Conservation (phyloP, 2,888 invertebrate species). For the Liodrosophila aerea region DNA sequence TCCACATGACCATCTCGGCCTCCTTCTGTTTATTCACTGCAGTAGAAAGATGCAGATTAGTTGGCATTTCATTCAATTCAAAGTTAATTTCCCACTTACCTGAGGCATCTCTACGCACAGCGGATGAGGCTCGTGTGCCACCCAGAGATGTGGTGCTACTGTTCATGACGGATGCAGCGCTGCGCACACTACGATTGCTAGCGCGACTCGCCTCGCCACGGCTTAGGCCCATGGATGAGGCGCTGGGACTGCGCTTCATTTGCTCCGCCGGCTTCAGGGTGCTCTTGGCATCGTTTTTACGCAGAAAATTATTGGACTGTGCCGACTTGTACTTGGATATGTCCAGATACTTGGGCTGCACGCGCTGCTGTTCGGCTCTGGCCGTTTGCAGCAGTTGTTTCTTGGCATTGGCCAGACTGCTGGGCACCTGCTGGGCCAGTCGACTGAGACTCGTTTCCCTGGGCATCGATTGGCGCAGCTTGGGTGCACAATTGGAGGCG, state of each 20-base stretch:
- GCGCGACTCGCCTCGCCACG: slow-evolving; percentile 79
- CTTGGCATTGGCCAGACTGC: slow-evolving; percentile 81
- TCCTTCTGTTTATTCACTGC: slow-evolving; percentile 87
- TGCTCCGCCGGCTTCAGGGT: slow-evolving; percentile 77
- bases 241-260: slow-evolving; percentile 82
- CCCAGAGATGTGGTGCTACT: slow-evolving; percentile 74
- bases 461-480: slow-evolving; percentile 81
- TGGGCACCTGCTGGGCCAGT: slow-evolving; percentile 81
- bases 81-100: slow-evolving; percentile 50
- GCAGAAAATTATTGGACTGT: slow-evolving; percentile 83
- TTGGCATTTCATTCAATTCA: neutral
- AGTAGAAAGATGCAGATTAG: neutral
- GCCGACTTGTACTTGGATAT: slow-evolving; percentile 86
- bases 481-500: slow-evolving; percentile 45
- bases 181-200: slow-evolving; percentile 81
- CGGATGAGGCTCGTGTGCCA: slow-evolving; percentile 71
- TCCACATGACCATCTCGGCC: slow-evolving; percentile 96
- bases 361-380: slow-evolving; percentile 68
- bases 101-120: slow-evolving; percentile 78
- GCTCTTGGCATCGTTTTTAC: slow-evolving; percentile 84
- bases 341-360: slow-evolving; percentile 84
- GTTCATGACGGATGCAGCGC: slow-evolving; percentile 76
- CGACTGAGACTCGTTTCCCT: slow-evolving; percentile 82
- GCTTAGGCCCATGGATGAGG: slow-evolving; percentile 80
- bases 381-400: slow-evolving; percentile 81